Conservation (phyloP, 2,888 invertebrate genomes). For the Cryptocephalus primarius region DNA sequence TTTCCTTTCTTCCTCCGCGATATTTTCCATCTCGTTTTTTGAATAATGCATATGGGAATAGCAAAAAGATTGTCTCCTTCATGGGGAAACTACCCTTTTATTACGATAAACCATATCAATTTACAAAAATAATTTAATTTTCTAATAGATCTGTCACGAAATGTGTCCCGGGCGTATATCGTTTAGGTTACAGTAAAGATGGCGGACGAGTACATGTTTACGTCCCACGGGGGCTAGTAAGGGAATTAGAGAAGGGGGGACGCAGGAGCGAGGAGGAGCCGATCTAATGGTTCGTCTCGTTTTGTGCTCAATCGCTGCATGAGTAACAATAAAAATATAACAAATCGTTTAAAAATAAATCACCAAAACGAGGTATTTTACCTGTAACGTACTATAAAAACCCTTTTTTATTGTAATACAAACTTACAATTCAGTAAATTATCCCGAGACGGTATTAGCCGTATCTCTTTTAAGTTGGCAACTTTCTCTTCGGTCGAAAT, state of each 20-base stretch:
- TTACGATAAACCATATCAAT: slow-evolving; percentile 6
- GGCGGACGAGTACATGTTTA: too few species aligned
- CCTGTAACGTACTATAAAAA: too few species aligned
- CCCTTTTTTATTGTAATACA: too few species aligned
- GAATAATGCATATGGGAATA: slow-evolving; percentile 13
- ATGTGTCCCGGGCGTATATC: slow-evolving; percentile 11
- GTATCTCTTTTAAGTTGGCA: too few species aligned
- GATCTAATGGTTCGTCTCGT: background rate
- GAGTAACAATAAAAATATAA: too few species aligned
- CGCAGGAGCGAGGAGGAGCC: background rate
- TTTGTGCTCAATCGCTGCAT: too few species aligned
- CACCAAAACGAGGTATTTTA: too few species aligned
- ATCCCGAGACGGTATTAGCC: too few species aligned
- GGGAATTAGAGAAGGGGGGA: background rate
- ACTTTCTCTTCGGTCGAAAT: too few species aligned
- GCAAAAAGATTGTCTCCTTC: slow-evolving; percentile 11
- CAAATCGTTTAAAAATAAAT: background rate
- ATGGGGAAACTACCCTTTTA: slow-evolving; percentile 1
- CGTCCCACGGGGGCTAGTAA: too few species aligned
- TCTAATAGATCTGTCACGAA: slow-evolving; percentile 17
- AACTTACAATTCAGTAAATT: too few species aligned
- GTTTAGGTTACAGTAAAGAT: slow-evolving; percentile 5
- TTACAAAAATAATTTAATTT: slow-evolving; percentile 26
- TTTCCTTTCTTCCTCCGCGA: too few species aligned
- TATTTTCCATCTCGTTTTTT: slow-evolving; percentile 1